Evolutionary conservation across 2,888 invertebrate genomes (phyloP), one percentile per base, ranked within the genome.

Genomic region (Ferdinandea cuprea): DNA sequence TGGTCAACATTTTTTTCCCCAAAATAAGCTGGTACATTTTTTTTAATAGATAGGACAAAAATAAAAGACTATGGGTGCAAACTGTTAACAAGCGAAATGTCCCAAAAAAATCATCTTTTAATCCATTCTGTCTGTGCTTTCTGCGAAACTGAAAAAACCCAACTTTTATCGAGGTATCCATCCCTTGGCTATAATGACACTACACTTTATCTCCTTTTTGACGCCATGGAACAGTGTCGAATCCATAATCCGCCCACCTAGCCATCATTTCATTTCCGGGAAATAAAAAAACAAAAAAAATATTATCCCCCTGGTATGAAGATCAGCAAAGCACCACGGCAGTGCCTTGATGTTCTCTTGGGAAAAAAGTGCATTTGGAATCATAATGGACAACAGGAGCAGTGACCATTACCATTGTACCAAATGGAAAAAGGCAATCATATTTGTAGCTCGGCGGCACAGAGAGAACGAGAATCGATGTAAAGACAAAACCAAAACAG

Each of bases 131-230:
- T n/a, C n/a, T n/a, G n/a, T n/a, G n/a, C n/a, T n/a, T n/a, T n/a
- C n/a, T n/a, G n/a, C n/a, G n/a, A n/a, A n/a, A n/a, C n/a, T n/a
- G n/a, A n/a, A n/a, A n/a, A n/a, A n/a, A n/a, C n/a, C n/a, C n/a
- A n/a, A n/a, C n/a, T n/a, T n/a, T n/a, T n/a, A n/a, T n/a, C n/a
- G n/a, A n/a, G n/a, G n/a, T n/a, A n/a, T n/a, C n/a, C n/a, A n/a
- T n/a, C n/a, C n/a, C n/a, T n/a, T n/a, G n/a, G n/a, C n/a, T n/a
- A n/a, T n/a, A n/a, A 48, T 48, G 48, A 7, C 21, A 19, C 35
- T 63, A n/a, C n/a, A n/a, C n/a, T n/a, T n/a, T n/a, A n/a, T n/a
- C n/a, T 25, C 63, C 35, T 48, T 63, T 63, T 63, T 37, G 50
- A 63, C 63, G 50, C 48, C 15, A 9, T 35, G 48, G 48, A 9